Evolutionary conservation across 2,888 invertebrate genomes (phyloP).

Genomic region (Syritta pipiens): DNA sequence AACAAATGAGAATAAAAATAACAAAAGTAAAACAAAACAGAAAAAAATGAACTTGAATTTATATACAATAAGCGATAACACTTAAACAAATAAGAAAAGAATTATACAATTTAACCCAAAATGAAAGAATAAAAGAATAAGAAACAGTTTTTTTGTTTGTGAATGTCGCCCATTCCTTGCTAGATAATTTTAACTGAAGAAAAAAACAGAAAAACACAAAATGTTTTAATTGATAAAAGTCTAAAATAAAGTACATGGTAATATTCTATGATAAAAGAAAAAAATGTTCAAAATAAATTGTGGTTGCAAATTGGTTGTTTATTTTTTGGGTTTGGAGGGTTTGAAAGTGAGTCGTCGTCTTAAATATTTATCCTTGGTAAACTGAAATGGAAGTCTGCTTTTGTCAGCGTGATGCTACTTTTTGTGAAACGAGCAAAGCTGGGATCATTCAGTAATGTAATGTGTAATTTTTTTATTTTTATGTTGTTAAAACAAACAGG

Average conservation of each 20-base stretch:
- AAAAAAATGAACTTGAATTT: conserved; percentile 17
- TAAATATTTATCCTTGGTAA: no score
- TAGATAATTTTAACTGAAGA: conserved; percentile 13
- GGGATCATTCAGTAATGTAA: no score
- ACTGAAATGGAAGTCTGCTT: no score
- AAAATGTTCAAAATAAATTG: conserved; percentile 16
- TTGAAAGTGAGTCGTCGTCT: no score
- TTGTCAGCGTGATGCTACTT: no score
- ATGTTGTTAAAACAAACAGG: no score
- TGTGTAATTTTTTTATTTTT: no score
- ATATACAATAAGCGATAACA: conserved; percentile 9
- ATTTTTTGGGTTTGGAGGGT: not conserved
- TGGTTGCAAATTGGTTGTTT: conserved; percentile 3
- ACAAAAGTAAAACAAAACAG: not conserved
- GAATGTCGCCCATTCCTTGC: conserved; percentile 26
- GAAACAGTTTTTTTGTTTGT: no score
- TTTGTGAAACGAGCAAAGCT: no score
- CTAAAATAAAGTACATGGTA: conserved; percentile 8
- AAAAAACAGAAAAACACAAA: not conserved
- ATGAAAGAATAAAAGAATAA: no score
- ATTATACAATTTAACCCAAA: conserved; percentile 16
- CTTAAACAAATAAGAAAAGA: conserved; percentile 8
- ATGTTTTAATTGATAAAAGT: conserved; percentile 7
- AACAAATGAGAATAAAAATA: conserved; percentile 4
- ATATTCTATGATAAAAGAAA: conserved; percentile 22